Conservation (phyloP, 2,888 invertebrate species). For the Embidobia sp. region DNA sequence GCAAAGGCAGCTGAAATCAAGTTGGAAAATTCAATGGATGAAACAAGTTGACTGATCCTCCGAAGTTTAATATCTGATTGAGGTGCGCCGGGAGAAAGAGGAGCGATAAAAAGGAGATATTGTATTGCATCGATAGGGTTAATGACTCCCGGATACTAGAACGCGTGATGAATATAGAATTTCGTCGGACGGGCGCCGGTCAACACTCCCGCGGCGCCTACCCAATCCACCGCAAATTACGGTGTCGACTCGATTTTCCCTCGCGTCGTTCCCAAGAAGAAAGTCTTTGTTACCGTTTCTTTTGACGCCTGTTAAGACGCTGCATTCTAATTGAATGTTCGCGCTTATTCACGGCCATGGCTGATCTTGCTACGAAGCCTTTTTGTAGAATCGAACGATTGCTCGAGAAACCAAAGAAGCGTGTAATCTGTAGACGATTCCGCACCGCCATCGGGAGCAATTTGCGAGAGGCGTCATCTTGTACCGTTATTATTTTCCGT, state of each 20-base stretch:
- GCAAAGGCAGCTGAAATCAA: too few species aligned
- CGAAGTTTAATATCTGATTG: background rate
- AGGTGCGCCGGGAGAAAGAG: background rate
- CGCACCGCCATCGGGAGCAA: conserved; percentile 57
- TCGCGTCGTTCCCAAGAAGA: conserved; percentile 59
- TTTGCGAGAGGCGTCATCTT: conserved; percentile 64
- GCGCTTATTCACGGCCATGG: conserved; percentile 63
- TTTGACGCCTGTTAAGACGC: conserved; percentile 67
- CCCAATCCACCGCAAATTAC: conserved; percentile 59
- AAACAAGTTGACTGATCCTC: too few species aligned
- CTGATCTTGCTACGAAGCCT: conserved; percentile 57
- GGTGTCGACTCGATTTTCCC: conserved; percentile 57
- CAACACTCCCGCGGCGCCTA: conserved; percentile 46
- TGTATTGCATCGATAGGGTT: conserved; percentile 49
- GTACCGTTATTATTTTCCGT: conserved; percentile 66
- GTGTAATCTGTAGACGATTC: conserved; percentile 60
- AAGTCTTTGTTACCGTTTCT: conserved; percentile 74
- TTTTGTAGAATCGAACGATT: conserved; percentile 58
- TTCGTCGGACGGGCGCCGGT: conserved; percentile 37
- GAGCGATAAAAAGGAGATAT: conserved; percentile 26
- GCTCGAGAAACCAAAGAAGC: conserved; percentile 64
- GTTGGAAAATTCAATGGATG: too few species aligned
- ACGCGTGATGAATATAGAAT: conserved; percentile 43
- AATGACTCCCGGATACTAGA: conserved; percentile 47
- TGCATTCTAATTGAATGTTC: conserved; percentile 66